Evolutionary conservation across 2,888 invertebrate species (phyloP), one percentile per base, ranked within the genome.

Genomic region (Perizoma flavofasciatum): DNA sequence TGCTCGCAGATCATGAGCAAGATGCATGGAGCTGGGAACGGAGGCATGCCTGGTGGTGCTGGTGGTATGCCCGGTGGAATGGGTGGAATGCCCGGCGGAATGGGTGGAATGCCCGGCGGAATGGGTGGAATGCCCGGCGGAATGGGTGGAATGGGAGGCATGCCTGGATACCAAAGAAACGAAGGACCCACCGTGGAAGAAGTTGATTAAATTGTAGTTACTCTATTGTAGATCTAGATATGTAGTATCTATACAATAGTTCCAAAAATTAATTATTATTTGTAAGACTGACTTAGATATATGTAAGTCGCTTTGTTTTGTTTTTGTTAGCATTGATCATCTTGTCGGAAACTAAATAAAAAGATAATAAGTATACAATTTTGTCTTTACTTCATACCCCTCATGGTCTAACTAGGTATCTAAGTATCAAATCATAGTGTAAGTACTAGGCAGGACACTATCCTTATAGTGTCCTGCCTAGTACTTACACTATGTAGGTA

Each of bases 21-120:
- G 47, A 55, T 60, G 59, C 59, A 60, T 40, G 59, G 59, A 47
- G 59, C 55, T 7, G 44, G 59, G 1, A 37, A 39, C 51, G 59
- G 92, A 56, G 93, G 91, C 77, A 93, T 63, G 82, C 94, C 85
- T 0, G 73, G 88, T 6, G 59, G 54, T 3, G 41, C 41, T 41
- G 54, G 54, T 9, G 54, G 51, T 0, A 88, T 90, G 89, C 79
- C 77, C 8, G 57, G 51, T 0, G 55, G 47, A 10, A 47, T 49
- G 50, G 45, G 49, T 0, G 78, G 95, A 95, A 72, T 65, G 95
- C 43, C 82, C 85, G 35, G 83, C 80, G 7, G 94, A 94, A 49
- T 55, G 55, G 49, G 52, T 2, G 58, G 58, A 1, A 57, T 57
- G 57, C 50, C 46, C n/a, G 56, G 56, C 0, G 58, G 58, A 10